Conservation (phyloP, 1,140 invertebrate species). For the Ctenoplectra terminalis region DNA sequence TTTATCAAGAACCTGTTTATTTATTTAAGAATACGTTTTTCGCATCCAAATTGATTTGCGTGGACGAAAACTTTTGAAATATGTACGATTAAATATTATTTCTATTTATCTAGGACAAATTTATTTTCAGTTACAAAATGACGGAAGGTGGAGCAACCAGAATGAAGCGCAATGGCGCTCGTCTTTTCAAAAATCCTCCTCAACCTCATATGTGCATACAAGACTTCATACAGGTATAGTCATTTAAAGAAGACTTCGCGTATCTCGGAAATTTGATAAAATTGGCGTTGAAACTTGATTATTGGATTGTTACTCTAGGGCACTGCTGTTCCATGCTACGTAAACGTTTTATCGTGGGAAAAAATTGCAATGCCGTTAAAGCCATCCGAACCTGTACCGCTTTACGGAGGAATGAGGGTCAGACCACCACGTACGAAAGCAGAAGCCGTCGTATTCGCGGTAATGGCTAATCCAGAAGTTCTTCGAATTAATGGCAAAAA, state of each 20-base stretch:
- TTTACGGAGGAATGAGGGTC: slow-evolving; percentile 88
- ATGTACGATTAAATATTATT: neutral
- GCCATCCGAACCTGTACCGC: slow-evolving; percentile 85
- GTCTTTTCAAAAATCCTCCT: slow-evolving; percentile 88
- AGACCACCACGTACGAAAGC: slow-evolving; percentile 85
- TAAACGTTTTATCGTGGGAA: slow-evolving; percentile 89
- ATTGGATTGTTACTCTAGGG: slow-evolving; percentile 68
- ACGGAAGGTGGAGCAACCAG: slow-evolving; percentile 71
- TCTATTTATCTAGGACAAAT: neutral
- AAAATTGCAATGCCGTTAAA: slow-evolving; percentile 86
- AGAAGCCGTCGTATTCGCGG: slow-evolving; percentile 86
- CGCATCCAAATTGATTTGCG: neutral
- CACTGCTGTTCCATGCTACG: slow-evolving; percentile 82
- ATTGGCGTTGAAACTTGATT: slow-evolving; percentile 4
- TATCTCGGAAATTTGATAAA: neutral
- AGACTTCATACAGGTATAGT: slow-evolving; percentile 84
- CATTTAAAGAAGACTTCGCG: neutral
- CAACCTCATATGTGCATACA: slow-evolving; percentile 90
- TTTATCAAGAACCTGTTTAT: neutral
- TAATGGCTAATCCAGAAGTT: slow-evolving; percentile 88
- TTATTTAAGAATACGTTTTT: too few relatives aligned
- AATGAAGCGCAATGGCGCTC: slow-evolving; percentile 77
- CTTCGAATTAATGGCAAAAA: slow-evolving; percentile 87
- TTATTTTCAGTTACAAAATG: slow-evolving; percentile 73
- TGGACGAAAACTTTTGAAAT: neutral